These are phyloP conservation scores for Drosophila miranda DNA, from an alignment of 1,140 invertebrate species.

Conservation along the genomic window DNA sequence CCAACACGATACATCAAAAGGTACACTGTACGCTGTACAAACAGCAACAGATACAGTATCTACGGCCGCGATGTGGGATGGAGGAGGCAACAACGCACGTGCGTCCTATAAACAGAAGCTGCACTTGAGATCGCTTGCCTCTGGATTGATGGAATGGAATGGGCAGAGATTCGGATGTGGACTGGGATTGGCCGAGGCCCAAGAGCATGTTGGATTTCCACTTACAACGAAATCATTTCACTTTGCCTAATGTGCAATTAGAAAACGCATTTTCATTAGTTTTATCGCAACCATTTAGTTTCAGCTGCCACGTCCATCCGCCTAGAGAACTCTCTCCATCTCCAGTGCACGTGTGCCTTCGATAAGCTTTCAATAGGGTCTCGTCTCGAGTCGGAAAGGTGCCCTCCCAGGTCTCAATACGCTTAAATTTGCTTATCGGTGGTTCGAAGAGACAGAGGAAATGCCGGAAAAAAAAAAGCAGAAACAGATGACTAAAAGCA, in stretches of 20 bases:
- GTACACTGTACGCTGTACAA: neutral
- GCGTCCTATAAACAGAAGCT: constrained; percentile 72
- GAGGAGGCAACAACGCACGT: constrained; percentile 27
- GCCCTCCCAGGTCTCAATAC: constrained; percentile 27
- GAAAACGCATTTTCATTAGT: constrained; percentile 81
- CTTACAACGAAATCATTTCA: constrained; percentile 73
- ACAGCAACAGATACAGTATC: constrained; percentile 4
- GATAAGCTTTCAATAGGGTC: constrained; percentile 66
- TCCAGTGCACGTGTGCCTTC: constrained; percentile 2
- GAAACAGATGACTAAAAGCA: constrained; percentile 74
- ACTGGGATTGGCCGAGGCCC: neutral
- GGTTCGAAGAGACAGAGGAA: constrained; percentile 21
- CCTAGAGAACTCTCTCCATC: neutral
- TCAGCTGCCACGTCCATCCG: constrained; percentile 43
- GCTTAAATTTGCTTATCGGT: constrained; percentile 58
- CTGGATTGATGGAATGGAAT: constrained; percentile 1
- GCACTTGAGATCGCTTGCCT: constrained; percentile 64
- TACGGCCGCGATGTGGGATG: neutral
- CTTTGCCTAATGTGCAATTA: constrained; percentile 82
- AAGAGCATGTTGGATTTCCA: constrained; percentile 32
- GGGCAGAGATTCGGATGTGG: too few species aligned
- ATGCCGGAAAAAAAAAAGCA: constrained; percentile 23
- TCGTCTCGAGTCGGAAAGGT: constrained; percentile 10
- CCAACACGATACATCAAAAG: constrained; percentile 68
- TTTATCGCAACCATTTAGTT: constrained; percentile 76